phyloP scores from a whole-genome alignment of 2,113 vertebrate genomes.

The Cephalophus harveyi region DNA sequence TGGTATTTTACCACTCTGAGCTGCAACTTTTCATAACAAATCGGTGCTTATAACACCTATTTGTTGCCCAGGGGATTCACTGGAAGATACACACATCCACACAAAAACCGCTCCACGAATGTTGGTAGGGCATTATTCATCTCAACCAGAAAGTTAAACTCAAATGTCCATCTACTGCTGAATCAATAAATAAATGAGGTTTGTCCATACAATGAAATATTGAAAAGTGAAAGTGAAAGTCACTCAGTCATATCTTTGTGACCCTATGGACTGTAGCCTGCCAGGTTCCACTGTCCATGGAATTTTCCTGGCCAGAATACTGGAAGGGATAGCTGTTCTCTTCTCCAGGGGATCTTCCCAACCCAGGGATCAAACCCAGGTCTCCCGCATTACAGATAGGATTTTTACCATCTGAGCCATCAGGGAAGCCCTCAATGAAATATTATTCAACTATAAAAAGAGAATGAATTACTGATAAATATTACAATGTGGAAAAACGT shows the following conservation, averaged over 20 bases:
- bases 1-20: not conserved
- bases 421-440: not conserved
- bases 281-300: not conserved
- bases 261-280: not conserved
- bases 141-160: not conserved
- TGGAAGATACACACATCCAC: not conserved
- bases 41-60: not conserved
- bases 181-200: not conserved
- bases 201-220: not conserved
- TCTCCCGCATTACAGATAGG: not conserved
- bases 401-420: not conserved
- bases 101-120: not conserved
- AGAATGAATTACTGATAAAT: not conserved
- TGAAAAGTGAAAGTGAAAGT: not conserved
- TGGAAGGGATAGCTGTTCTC: not conserved
- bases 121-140: not conserved
- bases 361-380: not conserved
- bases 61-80: not conserved
- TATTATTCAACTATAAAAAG: not conserved
- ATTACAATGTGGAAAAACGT: rapidly evolving
- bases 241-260: not conserved
- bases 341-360: not conserved
- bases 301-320: not conserved
- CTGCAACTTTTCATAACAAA: not conserved
- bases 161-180: not conserved